Evolutionary conservation across 2,888 invertebrate species (phyloP), one percentile per base, ranked within the genome.

Genomic region (Drosophila barbarae): DNA sequence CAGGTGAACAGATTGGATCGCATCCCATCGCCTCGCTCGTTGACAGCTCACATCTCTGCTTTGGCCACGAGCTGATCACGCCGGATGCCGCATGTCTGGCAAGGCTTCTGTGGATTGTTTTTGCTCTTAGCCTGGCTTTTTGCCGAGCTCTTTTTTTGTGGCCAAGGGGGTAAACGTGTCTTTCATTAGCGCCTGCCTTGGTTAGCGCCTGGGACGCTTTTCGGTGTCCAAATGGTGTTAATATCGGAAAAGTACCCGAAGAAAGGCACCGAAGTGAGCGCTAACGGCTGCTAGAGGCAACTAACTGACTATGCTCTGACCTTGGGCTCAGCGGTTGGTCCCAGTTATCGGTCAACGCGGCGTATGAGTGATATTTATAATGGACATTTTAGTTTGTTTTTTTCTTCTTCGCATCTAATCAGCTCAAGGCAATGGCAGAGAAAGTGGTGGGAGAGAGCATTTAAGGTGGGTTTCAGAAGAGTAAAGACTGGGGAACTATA

Each of bases 331-430:
- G 21, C 32, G 42, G 44, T 21, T 32, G 21, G 15, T 15, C 39
- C 30, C 55, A 52, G 65, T 76, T 83, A 79, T 79, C 83, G 83
- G 83, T 80, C 79, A 79, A 72, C 39, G 58, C 15, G 64, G 50
- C 67, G 73, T 69, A 77, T 71, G 63, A 28, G 49, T 52, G 56
- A 63, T 68, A 54, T 69, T 66, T 66, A 53, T 56, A 21, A 26
- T 9, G 41, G 13, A 26, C 54, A 47, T 32, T 47, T 32, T 21
- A 47, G 46, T 46, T 46, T 12, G 18, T 21, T 9, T 51, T 51
- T 30, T 15, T 30, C 1, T 15, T 28, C 4, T 32, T 30, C 36
- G 49, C 53, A 69, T 69, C 55, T 69, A 68, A 69, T 69, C 69
- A 54, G 44, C 12, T 15, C 30, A 54, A 64, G 50, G 66, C 36